These are phyloP conservation scores for Montipora foliosa DNA, from an alignment of 64 coral and sea anemone species.

Conservation along the genomic window DNA sequence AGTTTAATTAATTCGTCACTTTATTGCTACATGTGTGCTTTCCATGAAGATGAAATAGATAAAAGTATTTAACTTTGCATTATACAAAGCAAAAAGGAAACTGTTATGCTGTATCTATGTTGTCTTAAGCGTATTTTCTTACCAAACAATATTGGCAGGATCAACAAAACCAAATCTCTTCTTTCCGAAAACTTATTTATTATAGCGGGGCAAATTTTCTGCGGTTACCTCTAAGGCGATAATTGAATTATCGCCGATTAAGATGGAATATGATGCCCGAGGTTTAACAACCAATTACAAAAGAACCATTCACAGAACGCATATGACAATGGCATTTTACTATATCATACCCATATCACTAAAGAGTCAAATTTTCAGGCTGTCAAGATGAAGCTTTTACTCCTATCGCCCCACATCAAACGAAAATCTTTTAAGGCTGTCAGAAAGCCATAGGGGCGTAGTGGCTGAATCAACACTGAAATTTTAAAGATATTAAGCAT, in stretches of 20 bases:
- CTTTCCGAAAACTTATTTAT: not conserved
- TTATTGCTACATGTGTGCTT: slow-evolving; percentile 37
- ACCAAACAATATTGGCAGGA: slow-evolving; percentile 24
- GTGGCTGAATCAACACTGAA: slow-evolving; percentile 15
- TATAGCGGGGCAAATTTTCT: not conserved
- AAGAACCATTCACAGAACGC: not conserved
- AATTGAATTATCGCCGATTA: slow-evolving; percentile 60
- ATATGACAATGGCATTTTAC: not conserved
- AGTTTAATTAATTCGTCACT: slow-evolving; percentile 54
- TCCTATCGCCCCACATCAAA: slow-evolving; percentile 17
- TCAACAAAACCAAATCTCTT: slow-evolving; percentile 26
- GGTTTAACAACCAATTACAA: slow-evolving; percentile 25
- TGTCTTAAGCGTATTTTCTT: slow-evolving; percentile 40
- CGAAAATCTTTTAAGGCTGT: not conserved
- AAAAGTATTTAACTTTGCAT: slow-evolving; percentile 43
- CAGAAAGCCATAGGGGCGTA: not conserved
- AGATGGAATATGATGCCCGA: slow-evolving; percentile 25
- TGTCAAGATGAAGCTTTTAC: not conserved
- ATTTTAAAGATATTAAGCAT: not conserved
- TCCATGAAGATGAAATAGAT: slow-evolving; percentile 43
- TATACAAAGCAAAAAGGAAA: not conserved
- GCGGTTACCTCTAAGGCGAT: slow-evolving; percentile 16
- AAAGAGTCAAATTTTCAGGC: not conserved
- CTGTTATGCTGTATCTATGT: not conserved
- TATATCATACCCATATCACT: not conserved